These are phyloP conservation scores for Phenacoccus solenopsis DNA, from an alignment of 1,140 invertebrate genomes.

Conservation along the genomic window DNA sequence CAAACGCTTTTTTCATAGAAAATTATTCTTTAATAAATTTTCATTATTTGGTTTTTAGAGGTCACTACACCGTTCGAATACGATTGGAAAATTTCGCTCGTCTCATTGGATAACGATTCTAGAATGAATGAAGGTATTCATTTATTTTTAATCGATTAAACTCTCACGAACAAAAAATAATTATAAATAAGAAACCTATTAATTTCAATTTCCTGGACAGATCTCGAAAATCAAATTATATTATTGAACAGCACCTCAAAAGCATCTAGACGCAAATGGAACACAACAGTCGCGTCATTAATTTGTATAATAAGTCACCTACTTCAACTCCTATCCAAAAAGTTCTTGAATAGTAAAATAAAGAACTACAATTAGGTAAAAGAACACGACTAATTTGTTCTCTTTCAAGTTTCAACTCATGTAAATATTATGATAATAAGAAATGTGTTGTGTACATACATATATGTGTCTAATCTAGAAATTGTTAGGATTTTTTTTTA, in stretches of 20 bases:
- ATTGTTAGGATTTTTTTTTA: background rate
- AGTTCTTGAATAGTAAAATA: background rate
- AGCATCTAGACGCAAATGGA: background rate
- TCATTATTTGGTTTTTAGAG: background rate
- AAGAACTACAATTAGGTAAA: background rate
- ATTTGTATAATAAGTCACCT: background rate
- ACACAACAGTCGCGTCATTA: background rate
- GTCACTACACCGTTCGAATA: background rate
- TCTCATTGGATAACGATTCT: background rate
- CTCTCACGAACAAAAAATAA: background rate
- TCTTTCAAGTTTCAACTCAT: background rate
- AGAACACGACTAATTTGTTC: background rate
- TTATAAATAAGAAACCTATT: background rate
- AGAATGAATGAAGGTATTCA: background rate
- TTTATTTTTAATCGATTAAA: background rate
- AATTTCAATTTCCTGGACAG: background rate
- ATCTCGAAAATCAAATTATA: background rate
- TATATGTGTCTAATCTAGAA: no score
- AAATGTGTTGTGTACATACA: no score
- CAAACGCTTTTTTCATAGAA: background rate
- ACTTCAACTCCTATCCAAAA: background rate
- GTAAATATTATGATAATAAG: background rate
- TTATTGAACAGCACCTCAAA: background rate
- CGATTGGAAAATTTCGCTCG: background rate
- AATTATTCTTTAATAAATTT: background rate